Base-by-base conservation (phyloP, 1,140 invertebrate species). In the roundworm (Caenorhabditis elegans) region DNA sequence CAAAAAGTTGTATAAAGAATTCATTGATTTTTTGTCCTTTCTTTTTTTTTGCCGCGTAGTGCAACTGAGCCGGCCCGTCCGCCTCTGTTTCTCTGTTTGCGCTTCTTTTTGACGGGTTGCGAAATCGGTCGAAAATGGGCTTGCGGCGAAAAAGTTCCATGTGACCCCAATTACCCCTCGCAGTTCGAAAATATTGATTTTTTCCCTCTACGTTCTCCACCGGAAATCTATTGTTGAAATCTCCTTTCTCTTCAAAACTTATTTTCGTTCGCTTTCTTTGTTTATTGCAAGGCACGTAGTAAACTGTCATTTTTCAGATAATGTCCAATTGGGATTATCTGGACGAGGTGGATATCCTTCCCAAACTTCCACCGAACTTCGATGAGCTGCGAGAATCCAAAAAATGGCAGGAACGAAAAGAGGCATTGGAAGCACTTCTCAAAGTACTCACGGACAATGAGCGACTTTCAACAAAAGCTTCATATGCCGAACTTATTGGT, bases 371-470 rank as follows among this genome's bases (percentile, higher is more conserved):
- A 0, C 96, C 96, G 92, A 95, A 98, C 90, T 98, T 98, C 90
- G 97, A 94, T 88, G 95, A 97, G 13, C 86, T 87, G 78, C 34
- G 80, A 15, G 96, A 98, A 90, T 94, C 94, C 0, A 98, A 98
- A 89, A 98, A 98, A 88, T 98, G 97, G 97, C 95, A 96, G 88
- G 95, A 98, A 70, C 92, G 97, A 10, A 97, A 97, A 90, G 95
- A 98, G 90, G 93, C 94, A 0, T 87, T 98, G 8, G 95, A 96
- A 86, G 91, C 91, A 1, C 90, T 97, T 0, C 94, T 96, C 79
- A 92, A 92, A 80, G 88, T 91, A 49, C 89, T 95, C 1, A 93
- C 94, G 83, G 91, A 92, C 31, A 93, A 93, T 87, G 95, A 95
- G 0, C 53, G 65, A 17, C 60, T 83, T 3, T 70, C 34, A 26